These are phyloP conservation scores for Orientallactaga sibirica DNA, from an alignment of 2,797 vertebrate genomes.

Conservation along the genomic window DNA sequence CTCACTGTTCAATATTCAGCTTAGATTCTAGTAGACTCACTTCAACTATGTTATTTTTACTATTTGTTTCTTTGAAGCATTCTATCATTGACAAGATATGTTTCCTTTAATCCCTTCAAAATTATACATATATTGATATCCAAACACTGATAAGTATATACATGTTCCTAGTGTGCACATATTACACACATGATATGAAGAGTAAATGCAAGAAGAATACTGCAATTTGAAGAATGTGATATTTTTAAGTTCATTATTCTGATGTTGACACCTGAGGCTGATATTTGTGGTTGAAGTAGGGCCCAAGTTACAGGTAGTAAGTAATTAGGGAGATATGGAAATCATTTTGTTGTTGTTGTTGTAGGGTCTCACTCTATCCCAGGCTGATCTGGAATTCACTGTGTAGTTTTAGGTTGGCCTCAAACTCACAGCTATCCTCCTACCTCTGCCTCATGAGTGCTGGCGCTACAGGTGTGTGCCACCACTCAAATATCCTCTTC, in stretches of 20 bases:
- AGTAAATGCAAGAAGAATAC: neutral
- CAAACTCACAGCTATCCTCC: too few species aligned
- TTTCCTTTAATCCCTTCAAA: neutral
- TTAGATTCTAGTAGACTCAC: neutral
- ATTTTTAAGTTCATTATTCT: conserved; percentile 15
- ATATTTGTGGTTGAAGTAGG: neutral
- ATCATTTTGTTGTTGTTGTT: too few species aligned
- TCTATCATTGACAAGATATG: neutral
- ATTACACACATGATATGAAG: neutral
- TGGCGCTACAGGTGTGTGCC: too few species aligned
- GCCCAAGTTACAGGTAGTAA: too few species aligned
- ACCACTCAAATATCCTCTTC: too few species aligned
- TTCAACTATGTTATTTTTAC: neutral
- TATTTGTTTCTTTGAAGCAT: neutral
- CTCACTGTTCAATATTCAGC: neutral
- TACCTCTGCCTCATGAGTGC: too few species aligned
- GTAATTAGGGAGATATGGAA: too few species aligned
- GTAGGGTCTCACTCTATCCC: too few species aligned
- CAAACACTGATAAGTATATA: neutral
- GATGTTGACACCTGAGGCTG: neutral
- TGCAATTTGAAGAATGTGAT: neutral
- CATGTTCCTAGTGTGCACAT: neutral
- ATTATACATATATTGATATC: neutral
- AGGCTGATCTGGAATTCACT: too few species aligned
- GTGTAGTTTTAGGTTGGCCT: too few species aligned